Evolutionary conservation across 2,113 vertebrate genomes (phyloP).

Genomic region (Geococcyx californianus): DNA sequence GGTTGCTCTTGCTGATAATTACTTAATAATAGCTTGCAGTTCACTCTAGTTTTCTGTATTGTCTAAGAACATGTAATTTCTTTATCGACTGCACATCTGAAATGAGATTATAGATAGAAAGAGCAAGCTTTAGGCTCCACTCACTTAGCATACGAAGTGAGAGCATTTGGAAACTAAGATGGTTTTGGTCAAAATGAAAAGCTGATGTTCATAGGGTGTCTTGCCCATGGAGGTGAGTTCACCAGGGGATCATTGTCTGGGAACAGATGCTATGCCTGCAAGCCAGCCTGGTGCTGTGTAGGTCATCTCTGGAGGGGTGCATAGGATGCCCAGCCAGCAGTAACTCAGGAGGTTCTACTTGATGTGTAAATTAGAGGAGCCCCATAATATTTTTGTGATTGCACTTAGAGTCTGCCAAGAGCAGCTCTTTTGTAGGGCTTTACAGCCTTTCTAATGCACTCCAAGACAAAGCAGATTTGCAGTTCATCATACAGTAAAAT

Average conservation of each 20-base stretch:
- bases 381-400: background rate
- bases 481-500: background rate
- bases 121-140: background rate
- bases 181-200: background rate
- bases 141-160: rapidly evolving
- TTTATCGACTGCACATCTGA: background rate
- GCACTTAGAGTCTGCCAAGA: background rate
- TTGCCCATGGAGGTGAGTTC: background rate
- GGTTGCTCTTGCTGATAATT: background rate
- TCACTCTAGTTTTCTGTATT: background rate
- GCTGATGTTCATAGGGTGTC: background rate
- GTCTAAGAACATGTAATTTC: background rate
- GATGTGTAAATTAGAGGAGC: background rate
- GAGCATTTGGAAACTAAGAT: background rate
- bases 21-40: background rate
- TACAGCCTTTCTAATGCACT: background rate
- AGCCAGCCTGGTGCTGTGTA: background rate
- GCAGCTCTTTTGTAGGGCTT: background rate
- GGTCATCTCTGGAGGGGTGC: background rate
- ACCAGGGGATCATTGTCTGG: background rate
- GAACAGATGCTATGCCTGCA: rapidly evolving
- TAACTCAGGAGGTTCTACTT: background rate
- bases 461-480: background rate
- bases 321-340: background rate
- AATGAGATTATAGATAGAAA: background rate